Evolutionary conservation across 2,888 invertebrate species (phyloP).

Genomic region (Drosophila anomalata): DNA sequence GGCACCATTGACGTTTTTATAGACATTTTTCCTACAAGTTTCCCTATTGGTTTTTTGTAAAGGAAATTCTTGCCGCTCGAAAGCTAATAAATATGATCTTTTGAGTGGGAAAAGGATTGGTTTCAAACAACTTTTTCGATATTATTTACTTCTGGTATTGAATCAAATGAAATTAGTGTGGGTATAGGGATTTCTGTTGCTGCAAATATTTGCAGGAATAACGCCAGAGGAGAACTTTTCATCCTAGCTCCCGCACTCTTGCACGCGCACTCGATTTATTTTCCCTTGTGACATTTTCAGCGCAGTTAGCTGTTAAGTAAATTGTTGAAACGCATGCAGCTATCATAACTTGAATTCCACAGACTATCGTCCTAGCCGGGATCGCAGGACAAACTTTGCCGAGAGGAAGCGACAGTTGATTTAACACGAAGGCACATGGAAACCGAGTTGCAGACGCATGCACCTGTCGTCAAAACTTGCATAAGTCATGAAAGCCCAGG

Average conservation of each 20-base stretch:
- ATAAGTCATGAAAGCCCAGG: conserved; percentile 68
- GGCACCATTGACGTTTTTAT: background rate
- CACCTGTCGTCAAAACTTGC: conserved; percentile 76
- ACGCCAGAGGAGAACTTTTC: background rate
- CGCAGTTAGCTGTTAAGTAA: conserved; percentile 59
- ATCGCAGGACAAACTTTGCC: conserved; percentile 68
- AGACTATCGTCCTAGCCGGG: conserved; percentile 17
- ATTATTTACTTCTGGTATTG: background rate
- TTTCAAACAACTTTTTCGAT: background rate
- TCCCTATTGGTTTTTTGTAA: background rate
- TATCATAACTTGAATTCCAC: conserved; percentile 67
- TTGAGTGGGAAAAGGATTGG: background rate
- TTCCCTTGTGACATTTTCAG: conserved; percentile 31
- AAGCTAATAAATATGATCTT: background rate
- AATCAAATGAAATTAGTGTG: conserved; percentile 1
- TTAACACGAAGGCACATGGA: conserved; percentile 60
- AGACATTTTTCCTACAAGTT: background rate
- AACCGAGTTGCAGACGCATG: conserved; percentile 48
- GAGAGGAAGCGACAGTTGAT: conserved; percentile 75
- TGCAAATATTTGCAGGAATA: background rate
- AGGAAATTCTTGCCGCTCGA: too few relatives aligned
- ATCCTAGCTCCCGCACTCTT: background rate
- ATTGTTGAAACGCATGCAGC: conserved; percentile 64
- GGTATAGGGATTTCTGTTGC: background rate
- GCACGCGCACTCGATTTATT: conserved; percentile 29